These are phyloP conservation scores for Misgurnus mizolepis DNA, from an alignment of 2,113 vertebrate species.

Conservation along the genomic window DNA sequence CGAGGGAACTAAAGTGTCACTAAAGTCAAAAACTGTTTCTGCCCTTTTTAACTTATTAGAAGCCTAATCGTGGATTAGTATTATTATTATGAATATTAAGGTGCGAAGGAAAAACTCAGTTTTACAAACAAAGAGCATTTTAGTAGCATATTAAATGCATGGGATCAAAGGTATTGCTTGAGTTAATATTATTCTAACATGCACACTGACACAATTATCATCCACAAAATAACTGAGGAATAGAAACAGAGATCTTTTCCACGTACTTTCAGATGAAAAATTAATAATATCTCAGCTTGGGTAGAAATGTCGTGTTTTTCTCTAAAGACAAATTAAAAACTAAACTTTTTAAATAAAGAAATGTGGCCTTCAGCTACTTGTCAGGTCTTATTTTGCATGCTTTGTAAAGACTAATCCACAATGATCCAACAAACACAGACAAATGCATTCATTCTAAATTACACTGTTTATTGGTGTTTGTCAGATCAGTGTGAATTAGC, in stretches of 20 bases:
- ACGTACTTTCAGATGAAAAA: constrained; percentile 49
- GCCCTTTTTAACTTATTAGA: neutral
- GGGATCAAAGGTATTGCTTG: constrained; percentile 15
- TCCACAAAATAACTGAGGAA: constrained; percentile 39
- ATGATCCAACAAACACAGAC: no score
- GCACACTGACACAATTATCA: constrained; percentile 41
- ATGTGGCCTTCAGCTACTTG: no score
- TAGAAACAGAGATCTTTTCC: constrained; percentile 44
- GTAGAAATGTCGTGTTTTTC: neutral
- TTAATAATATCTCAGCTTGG: constrained; percentile 48
- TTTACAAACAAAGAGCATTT: neutral
- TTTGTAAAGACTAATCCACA: no score
- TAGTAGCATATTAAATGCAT: neutral
- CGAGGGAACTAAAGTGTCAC: neutral
- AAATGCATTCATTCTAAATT: no score
- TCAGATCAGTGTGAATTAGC: no score
- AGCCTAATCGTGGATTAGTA: neutral
- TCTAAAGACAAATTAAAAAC: no score
- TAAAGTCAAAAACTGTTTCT: neutral
- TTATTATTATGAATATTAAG: neutral
- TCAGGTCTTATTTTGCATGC: no score
- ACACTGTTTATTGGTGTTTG: no score
- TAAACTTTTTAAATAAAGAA: no score
- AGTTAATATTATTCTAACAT: constrained; percentile 4
- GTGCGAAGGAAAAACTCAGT: neutral